phyloP scores from a whole-genome alignment of 1,140 invertebrate genomes.

The Lordiphosa clarofinis region DNA sequence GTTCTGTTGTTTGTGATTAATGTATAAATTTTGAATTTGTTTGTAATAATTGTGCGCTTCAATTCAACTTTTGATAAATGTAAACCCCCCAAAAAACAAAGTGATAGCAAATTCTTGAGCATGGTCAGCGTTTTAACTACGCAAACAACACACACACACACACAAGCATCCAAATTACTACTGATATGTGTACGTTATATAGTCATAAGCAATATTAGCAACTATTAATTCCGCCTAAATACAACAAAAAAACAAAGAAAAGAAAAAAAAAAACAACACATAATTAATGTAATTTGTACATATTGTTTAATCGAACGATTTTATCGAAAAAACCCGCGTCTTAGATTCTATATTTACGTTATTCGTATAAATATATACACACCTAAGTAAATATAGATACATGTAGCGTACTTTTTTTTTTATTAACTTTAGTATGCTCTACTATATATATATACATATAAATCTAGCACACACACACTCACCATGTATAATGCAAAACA shows the following conservation, averaged over 20 bases:
- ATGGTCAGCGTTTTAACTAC: constrained; percentile 59
- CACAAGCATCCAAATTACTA: constrained; percentile 48
- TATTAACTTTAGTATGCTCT: constrained; percentile 15
- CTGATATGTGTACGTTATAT: constrained; percentile 72
- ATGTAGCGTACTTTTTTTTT: constrained; percentile 30
- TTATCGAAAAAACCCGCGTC: constrained; percentile 45
- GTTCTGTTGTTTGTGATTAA: constrained; percentile 51
- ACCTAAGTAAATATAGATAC: constrained; percentile 11
- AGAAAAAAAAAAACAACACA: constrained; percentile 15
- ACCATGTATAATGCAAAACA: constrained; percentile 21
- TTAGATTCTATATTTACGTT: constrained; percentile 40
- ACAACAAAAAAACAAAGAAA: constrained; percentile 20
- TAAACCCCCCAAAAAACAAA: constrained; percentile 29
- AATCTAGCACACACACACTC: too few relatives aligned
- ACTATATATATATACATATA: constrained; percentile 3
- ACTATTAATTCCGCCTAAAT: constrained; percentile 44
- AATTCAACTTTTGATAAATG: too few relatives aligned
- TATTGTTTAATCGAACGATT: constrained; percentile 66
- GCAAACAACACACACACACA: constrained; percentile 9
- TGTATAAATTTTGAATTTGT: constrained; percentile 29
- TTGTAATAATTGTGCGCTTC: too few relatives aligned
- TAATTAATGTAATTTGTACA: constrained; percentile 46
- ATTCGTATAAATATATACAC: neutral
- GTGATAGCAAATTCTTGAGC: constrained; percentile 66
- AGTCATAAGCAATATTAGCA: constrained; percentile 76